Evolutionary conservation across 2,113 vertebrate species (phyloP).

Genomic region (Oncorhynchus clarkii): DNA sequence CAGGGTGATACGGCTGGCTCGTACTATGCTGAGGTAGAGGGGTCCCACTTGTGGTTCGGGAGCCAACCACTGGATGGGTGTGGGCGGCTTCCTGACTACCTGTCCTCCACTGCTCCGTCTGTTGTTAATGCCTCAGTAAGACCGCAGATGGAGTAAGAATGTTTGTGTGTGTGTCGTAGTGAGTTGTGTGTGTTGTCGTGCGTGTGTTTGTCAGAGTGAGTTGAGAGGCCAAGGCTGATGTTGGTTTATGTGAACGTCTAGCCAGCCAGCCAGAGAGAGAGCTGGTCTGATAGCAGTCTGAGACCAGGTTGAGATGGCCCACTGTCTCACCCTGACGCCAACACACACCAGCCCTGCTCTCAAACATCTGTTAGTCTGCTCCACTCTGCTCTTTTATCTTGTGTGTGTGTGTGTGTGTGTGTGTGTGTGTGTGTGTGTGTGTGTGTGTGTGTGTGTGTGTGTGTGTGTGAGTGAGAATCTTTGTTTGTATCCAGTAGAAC

Average conservation of each 20-base stretch:
- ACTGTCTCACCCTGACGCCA: neutral
- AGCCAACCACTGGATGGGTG: slow-evolving; percentile 20
- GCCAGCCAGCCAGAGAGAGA: neutral
- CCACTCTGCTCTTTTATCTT: slow-evolving; percentile 24
- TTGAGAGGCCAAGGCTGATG: neutral
- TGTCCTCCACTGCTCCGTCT: neutral
- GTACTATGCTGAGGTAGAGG: slow-evolving; percentile 9
- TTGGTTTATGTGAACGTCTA: slow-evolving; percentile 2
- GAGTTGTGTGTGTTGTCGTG: neutral
- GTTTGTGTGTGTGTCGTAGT: neutral
- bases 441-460: neutral
- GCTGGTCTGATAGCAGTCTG: neutral
- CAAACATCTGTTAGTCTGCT: slow-evolving; percentile 38
- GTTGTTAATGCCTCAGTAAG: neutral
- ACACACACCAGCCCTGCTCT: slow-evolving; percentile 2
- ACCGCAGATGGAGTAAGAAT: slow-evolving; percentile 4
- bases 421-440: slow-evolving; percentile 6
- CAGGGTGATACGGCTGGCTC: slow-evolving; percentile 8
- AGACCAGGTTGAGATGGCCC: neutral
- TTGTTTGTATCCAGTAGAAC: too few relatives aligned
- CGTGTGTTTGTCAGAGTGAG: neutral
- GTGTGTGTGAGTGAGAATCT: too few relatives aligned
- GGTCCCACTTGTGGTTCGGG: slow-evolving; percentile 22
- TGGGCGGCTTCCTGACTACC: neutral
- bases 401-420: slow-evolving; percentile 8